Evolutionary conservation across 2,797 vertebrate species (phyloP).

Genomic region (Siniperca obscura): DNA sequence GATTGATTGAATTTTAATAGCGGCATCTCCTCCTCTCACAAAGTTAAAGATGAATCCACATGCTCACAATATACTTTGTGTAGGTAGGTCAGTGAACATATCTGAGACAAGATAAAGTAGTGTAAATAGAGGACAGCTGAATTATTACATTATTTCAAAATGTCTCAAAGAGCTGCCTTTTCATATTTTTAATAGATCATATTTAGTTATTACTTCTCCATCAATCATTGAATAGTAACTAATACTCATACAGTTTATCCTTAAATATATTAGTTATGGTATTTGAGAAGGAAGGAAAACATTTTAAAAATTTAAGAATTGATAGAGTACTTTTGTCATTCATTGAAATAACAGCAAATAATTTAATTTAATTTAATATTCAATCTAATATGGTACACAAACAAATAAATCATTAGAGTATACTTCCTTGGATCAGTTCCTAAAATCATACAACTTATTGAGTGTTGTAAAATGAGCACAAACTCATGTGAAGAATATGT

Average conservation of each 20-base stretch:
- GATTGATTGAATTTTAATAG: constrained; percentile 76
- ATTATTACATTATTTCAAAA: constrained; percentile 8
- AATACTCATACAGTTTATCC: neutral
- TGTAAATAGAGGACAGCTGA: neutral
- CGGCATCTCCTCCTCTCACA: constrained; percentile 55
- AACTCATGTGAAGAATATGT: neutral
- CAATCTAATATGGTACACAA: neutral
- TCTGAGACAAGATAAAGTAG: constrained; percentile 22
- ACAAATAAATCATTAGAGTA: neutral
- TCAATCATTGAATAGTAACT: neutral
- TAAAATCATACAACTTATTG: neutral
- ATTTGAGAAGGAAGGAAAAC: neutral
- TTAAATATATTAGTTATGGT: neutral
- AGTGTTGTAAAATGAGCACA: neutral
- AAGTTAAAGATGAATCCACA: constrained; percentile 71
- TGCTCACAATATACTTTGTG: constrained; percentile 51
- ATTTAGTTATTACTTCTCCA: neutral
- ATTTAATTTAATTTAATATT: neutral
- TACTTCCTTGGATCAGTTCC: neutral
- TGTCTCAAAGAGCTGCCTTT: neutral
- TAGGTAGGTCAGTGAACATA: constrained; percentile 32
- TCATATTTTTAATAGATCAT: constrained; percentile 9
- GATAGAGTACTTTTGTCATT: neutral
- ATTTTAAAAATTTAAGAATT: neutral
- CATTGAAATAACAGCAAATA: neutral